A percentile compares a stretch with the other conserved stretches of the same genome.
Evolutionary conservation across 2,888 invertebrate genomes (phyloP).

Genomic region (Linnaemya vulpina): DNA sequence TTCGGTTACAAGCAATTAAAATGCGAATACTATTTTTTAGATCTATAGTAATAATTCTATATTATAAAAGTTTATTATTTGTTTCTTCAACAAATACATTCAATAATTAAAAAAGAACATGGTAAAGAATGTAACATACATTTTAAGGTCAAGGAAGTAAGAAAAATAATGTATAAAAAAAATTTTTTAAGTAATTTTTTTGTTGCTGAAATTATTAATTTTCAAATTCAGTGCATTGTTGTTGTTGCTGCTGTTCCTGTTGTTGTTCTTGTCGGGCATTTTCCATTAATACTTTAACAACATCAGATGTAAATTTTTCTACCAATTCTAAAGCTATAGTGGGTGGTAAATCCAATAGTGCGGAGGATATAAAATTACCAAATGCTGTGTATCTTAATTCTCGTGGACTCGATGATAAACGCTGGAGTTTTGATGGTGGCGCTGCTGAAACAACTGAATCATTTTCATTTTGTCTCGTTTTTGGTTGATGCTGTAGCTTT

Average conservation of each 20-base stretch:
- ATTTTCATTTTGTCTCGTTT: conserved; percentile 28
- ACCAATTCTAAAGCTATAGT: conserved; percentile 79
- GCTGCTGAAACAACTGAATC: conserved; percentile 9
- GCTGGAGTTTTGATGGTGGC: conserved; percentile 54
- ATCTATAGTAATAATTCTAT: not conserved
- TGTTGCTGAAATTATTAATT: conserved; percentile 1
- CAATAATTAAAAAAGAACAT: conserved; percentile 34
- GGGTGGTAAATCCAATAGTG: conserved; percentile 80
- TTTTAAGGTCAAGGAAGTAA: conserved; percentile 6
- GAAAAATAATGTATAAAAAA: conserved; percentile 1
- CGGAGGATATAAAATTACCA: conserved; percentile 81
- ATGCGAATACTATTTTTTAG: not conserved
- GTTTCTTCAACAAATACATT: conserved; percentile 47
- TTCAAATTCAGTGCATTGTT: conserved; percentile 30
- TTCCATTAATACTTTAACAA: conserved; percentile 79
- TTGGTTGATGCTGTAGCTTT: conserved; percentile 31
- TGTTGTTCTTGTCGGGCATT: conserved; percentile 63
- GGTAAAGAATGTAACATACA: conserved; percentile 50
- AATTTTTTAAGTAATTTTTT: not conserved
- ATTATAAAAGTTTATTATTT: conserved; percentile 10
- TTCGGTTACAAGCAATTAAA: conserved; percentile 19
- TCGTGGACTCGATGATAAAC: conserved; percentile 63
- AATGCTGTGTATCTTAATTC: conserved; percentile 77
- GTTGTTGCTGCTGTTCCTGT: not conserved
- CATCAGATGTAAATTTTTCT: conserved; percentile 81